Percentiles rank a stretch among this genome's conserved stretches.
phyloP scores from a whole-genome alignment of 2,113 vertebrate species.

The Boulengeromyrus knoepffleri region DNA sequence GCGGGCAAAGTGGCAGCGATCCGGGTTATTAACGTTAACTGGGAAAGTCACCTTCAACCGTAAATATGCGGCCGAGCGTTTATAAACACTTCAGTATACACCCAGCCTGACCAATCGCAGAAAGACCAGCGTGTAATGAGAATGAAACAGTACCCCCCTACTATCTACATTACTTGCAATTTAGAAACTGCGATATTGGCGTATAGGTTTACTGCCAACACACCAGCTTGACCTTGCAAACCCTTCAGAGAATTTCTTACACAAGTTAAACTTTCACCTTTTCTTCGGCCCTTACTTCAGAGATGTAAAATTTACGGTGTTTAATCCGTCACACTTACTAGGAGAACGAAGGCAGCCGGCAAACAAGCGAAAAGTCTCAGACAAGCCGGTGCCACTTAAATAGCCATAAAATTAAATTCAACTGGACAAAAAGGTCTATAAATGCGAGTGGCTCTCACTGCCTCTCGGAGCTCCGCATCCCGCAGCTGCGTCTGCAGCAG shows the following conservation, averaged over 20 bases:
- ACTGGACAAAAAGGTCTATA: background rate
- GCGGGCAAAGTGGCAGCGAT: conserved; percentile 60
- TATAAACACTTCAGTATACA: background rate
- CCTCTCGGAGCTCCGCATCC: background rate
- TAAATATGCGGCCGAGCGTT: background rate
- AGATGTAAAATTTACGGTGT: background rate
- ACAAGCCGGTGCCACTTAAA: background rate
- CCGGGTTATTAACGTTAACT: conserved; percentile 57
- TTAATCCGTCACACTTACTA: background rate
- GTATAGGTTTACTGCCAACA: background rate
- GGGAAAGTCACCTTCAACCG: conserved; percentile 72
- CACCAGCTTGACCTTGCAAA: background rate
- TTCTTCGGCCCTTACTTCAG: background rate
- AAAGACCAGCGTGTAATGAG: background rate
- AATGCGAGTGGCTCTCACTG: background rate
- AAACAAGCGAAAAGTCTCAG: background rate
- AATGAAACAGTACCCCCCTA: background rate
- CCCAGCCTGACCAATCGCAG: background rate
- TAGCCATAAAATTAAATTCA: background rate
- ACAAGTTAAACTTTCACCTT: background rate
- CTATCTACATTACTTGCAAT: background rate
- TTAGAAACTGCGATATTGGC: background rate
- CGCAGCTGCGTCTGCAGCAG: background rate
- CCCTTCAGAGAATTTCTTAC: background rate
- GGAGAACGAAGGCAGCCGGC: background rate